Base-by-base conservation (phyloP, 1,140 invertebrate genomes). In the Caenorhabditis tropicalis region DNA sequence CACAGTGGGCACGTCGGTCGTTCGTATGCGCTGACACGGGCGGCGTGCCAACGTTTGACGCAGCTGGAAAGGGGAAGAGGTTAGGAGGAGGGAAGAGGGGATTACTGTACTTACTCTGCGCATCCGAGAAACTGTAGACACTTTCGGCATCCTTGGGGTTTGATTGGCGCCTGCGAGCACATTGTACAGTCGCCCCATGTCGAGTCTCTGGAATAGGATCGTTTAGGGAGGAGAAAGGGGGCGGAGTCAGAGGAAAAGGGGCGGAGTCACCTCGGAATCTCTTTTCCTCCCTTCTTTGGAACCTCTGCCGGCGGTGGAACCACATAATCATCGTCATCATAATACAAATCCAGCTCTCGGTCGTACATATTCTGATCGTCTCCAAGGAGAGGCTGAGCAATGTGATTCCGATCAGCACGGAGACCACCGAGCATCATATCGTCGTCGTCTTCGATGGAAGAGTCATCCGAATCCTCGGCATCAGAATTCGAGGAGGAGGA, bases 91-190 rank as follows among this genome's bases (percentile, higher is more conserved):
- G n/a, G n/a, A n/a, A n/a, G n/a, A n/a, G n/a, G n/a, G n/a, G n/a
- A n/a, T n/a, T n/a, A n/a, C n/a, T n/a, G n/a, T n/a, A 74, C 65
- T 43, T 15, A 74, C 65, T 74, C 36, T 15, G 65, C n/a, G 33
- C 65, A 74, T 74, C 65, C 65, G 1, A 74, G 65, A 46, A 74
- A 74, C n/a, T 74, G 65, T 24, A 74, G 15, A 24, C 65, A 74
- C n/a, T 74, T 74, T 21, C 15, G 33, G n/a, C 65, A 74, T 43
- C 65, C 65, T 74, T 74, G 65, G 3, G 65, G 65, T 46, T 74
- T 74, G 19, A 46, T 43, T 24, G 65, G 65, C 33, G 65, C 3
- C 6, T 43, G 9, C n/a, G 21, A 43, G n/a, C 65, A 74, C 33
- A 74, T 43, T 27, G 65, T 74, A 21, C 65, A 74, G 33, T 74